Evolutionary conservation across 1,140 invertebrate genomes (phyloP).

Genomic region (Cyclargus thomasi): DNA sequence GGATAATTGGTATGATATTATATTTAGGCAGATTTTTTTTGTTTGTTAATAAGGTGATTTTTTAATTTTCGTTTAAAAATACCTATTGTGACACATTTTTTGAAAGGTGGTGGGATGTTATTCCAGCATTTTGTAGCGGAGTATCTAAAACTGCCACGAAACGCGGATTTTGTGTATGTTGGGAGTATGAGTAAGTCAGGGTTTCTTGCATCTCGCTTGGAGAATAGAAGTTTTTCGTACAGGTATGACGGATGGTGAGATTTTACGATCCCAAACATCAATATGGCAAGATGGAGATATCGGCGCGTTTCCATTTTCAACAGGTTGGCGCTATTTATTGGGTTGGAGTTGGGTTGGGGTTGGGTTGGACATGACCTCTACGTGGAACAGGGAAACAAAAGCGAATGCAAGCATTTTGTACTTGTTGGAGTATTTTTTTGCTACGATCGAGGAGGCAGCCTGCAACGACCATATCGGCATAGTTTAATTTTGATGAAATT

Average conservation of each 20-base stretch:
- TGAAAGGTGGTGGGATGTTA: no score
- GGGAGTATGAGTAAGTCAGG: no score
- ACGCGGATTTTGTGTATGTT: no score
- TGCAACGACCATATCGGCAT: conserved; percentile 1
- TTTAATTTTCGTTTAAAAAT: no score
- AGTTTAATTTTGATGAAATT: conserved; percentile 18
- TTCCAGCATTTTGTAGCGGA: no score
- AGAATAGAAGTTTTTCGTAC: background rate
- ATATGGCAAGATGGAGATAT: background rate
- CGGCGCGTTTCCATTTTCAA: background rate
- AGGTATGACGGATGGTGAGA: background rate
- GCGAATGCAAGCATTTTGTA: conserved; percentile 19
- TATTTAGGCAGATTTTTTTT: no score
- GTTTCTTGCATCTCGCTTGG: no score
- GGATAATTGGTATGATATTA: no score
- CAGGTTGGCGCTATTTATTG: background rate
- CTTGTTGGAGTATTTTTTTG: conserved; percentile 5
- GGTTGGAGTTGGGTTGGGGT: no score
- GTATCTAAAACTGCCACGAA: no score
- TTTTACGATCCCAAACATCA: conserved; percentile 8
- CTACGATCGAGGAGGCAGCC: background rate
- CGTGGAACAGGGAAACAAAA: conserved; percentile 3
- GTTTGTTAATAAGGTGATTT: no score
- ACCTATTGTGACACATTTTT: no score
- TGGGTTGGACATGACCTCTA: conserved; percentile 11